Evolutionary conservation across 1,140 invertebrate species (phyloP).

Genomic region (Telenomus remus): DNA sequence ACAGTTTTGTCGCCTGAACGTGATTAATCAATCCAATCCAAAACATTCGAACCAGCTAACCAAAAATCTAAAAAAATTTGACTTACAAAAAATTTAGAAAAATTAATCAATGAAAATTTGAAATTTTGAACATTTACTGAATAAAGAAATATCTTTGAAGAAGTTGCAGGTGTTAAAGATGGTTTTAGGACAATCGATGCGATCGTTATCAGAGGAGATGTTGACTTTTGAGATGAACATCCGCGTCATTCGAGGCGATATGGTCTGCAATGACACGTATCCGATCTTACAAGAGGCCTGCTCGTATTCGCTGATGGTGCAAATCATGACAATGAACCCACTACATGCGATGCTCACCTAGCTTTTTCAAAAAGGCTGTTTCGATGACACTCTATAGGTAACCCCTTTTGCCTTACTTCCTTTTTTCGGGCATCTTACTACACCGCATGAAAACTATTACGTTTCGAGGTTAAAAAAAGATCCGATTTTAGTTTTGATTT

Average conservation of each 20-base stretch:
- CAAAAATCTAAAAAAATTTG: no score
- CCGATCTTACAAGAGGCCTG: slow-evolving; percentile 44
- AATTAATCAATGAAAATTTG: no score
- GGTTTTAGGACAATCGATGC: slow-evolving; percentile 2
- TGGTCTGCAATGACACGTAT: slow-evolving; percentile 58
- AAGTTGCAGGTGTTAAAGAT: no score
- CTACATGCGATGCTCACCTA: slow-evolving; percentile 70
- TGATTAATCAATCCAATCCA: no score
- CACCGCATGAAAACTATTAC: slow-evolving; percentile 29
- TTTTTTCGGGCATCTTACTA: slow-evolving; percentile 17
- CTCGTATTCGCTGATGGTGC: slow-evolving; percentile 70
- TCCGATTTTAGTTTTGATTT: no score
- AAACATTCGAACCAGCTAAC: no score
- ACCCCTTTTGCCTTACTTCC: slow-evolving; percentile 46
- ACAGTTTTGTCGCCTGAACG: no score
- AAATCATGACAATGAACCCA: slow-evolving; percentile 64
- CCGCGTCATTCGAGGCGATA: slow-evolving; percentile 41
- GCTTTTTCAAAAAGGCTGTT: slow-evolving; percentile 59
- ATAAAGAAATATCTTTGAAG: no score
- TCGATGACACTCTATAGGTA: slow-evolving; percentile 45
- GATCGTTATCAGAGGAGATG: slow-evolving; percentile 47
- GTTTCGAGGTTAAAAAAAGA: no score
- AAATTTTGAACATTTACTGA: no score
- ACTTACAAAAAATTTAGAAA: background rate
- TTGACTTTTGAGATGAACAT: slow-evolving; percentile 47